Conservation (phyloP, 2,797 vertebrate species). For the Phrynocephalus vlangalii region DNA sequence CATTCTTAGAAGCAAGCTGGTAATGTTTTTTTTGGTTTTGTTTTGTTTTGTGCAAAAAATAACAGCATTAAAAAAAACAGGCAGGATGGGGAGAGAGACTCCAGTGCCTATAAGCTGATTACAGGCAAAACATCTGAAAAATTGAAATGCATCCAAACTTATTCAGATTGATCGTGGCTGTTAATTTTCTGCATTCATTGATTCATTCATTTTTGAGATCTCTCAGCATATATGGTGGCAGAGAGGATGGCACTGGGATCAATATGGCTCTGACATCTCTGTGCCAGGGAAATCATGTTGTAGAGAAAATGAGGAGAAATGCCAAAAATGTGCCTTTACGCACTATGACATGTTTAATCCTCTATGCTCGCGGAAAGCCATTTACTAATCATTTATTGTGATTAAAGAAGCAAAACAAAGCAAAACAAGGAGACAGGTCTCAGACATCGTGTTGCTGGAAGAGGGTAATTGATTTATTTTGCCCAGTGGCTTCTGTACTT, state of each 20-base stretch:
- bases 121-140: slow-evolving; percentile 44
- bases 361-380: background rate
- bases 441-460: no score
- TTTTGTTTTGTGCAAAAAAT: background rate
- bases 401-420: background rate
- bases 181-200: background rate
- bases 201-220: background rate
- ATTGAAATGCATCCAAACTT: slow-evolving; percentile 37
- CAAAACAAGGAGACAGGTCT: no score
- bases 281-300: background rate
- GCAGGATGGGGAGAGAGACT: background rate
- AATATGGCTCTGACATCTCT: background rate
- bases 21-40: background rate
- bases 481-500: no score
- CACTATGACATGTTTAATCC: background rate
- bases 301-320: background rate
- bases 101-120: slow-evolving; percentile 18
- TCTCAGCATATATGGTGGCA: slow-evolving; percentile 20
- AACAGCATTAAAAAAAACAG: background rate
- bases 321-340: background rate
- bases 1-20: background rate
- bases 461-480: background rate
- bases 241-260: background rate
- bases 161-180: slow-evolving; percentile 19
- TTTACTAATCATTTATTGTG: background rate